Conservation (phyloP, 2,888 invertebrate genomes). For the Lamproptera curius region DNA sequence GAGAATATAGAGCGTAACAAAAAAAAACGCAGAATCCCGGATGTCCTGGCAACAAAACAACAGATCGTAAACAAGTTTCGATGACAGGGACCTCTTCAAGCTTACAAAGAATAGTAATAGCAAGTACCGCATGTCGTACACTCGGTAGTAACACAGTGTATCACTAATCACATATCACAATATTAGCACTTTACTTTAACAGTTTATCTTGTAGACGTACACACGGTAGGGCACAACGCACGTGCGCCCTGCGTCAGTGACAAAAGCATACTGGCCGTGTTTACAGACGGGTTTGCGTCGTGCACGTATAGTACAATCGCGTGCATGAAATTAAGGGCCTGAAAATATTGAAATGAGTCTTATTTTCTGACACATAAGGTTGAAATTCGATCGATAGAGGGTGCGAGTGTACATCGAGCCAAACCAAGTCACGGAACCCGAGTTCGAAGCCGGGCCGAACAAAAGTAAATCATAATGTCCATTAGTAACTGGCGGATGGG, state of each 20-base stretch:
- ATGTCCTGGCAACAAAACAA: slow-evolving; percentile 72
- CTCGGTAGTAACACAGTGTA: slow-evolving; percentile 31
- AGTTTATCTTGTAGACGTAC: slow-evolving; percentile 52
- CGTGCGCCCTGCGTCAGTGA: slow-evolving; percentile 52
- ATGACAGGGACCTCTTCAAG: slow-evolving; percentile 55
- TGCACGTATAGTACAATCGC: slow-evolving; percentile 17
- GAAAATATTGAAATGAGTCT: not conserved
- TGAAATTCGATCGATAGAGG: too few species aligned
- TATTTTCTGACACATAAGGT: slow-evolving; percentile 5
- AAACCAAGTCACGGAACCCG: slow-evolving; percentile 60
- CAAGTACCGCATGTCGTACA: slow-evolving; percentile 46
- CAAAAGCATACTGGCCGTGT: slow-evolving; percentile 50
- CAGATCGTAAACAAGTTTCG: slow-evolving; percentile 67
- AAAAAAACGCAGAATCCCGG: slow-evolving; percentile 43
- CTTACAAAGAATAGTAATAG: slow-evolving; percentile 38
- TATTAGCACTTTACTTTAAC: slow-evolving; percentile 40
- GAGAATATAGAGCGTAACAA: too few species aligned
- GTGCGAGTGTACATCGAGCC: slow-evolving; percentile 48
- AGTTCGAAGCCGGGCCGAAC: slow-evolving; percentile 45
- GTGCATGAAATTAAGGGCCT: not conserved
- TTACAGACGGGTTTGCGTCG: slow-evolving; percentile 15
- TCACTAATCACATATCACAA: slow-evolving; percentile 50
- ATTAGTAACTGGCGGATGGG: slow-evolving; percentile 49
- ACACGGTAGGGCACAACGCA: slow-evolving; percentile 36
- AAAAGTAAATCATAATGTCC: slow-evolving; percentile 55